phyloP scores from a whole-genome alignment of 2,113 vertebrate species.

The Indri indri region DNA sequence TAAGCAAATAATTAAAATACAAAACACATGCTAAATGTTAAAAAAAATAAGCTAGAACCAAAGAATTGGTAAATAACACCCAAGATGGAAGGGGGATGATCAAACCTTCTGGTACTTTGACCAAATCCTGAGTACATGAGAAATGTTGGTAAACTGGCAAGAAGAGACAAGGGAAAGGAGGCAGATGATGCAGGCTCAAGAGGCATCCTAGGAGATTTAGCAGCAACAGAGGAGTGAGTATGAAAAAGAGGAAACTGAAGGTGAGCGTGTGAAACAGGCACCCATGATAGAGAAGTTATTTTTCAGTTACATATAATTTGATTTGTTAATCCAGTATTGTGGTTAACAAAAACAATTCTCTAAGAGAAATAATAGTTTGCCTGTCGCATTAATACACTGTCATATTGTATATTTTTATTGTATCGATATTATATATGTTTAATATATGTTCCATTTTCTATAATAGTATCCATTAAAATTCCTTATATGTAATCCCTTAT shows the following conservation, averaged over 20 bases:
- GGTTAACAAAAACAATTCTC: not conserved
- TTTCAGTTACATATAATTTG: not conserved
- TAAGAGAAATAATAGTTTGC: constrained; percentile 6
- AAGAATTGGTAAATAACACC: not conserved
- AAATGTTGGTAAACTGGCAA: not conserved
- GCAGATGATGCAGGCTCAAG: not conserved
- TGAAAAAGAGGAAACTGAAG: not conserved
- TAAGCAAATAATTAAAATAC: not conserved
- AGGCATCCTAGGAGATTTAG: not conserved
- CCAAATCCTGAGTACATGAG: not conserved
- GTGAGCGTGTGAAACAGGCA: not conserved
- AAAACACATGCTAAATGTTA: not conserved
- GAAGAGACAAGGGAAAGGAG: not conserved
- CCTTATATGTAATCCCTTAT: not conserved
- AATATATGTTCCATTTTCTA: not conserved
- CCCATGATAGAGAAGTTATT: not conserved
- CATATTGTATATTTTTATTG: not conserved
- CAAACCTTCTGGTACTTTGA: not conserved
- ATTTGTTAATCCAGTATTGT: not conserved
- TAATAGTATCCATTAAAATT: constrained; percentile 6
- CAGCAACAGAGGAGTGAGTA: not conserved
- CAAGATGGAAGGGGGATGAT: not conserved
- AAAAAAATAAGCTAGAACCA: not conserved
- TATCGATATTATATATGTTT: not conserved
- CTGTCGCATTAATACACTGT: not conserved